Base-by-base conservation (phyloP, 2,888 invertebrate species). In the Hyles lineata region DNA sequence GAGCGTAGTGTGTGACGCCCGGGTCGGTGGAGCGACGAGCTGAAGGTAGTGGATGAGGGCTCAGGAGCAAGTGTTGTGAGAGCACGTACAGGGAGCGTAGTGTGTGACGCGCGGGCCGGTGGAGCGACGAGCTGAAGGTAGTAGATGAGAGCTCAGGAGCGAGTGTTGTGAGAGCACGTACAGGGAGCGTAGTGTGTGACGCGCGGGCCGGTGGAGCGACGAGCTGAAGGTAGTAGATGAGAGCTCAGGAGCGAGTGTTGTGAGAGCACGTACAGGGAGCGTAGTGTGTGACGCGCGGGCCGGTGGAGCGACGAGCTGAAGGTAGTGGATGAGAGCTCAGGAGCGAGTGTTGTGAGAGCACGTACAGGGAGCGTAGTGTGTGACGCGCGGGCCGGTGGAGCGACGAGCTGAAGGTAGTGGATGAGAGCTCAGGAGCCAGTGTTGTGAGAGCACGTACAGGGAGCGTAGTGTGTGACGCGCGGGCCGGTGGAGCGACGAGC, bases 211-310 rank as follows among this genome's bases (percentile, higher is more conserved):
- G 61, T 61, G 29, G 29, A 61, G 61, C 29, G 61, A 29, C 61
- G 61, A 61, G 61, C 61, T 61, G 61, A 61, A 61, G 61, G 61
- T 61, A 61, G 61, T 61, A 29, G 29, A 61, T 61, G 61, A 61
- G 29, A 61, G 61, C 61, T 61, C 61, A 50, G 50, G 50, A 67
- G 67, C 50, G 17, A 67, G 23, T 23, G 50, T 60, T 25, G 60
- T 60, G 55, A 55, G 4, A 55, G 19, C 55, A 55, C 55, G 55
- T 55, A 55, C 55, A 55, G 29, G 29, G 29, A 29, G 55, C 52
- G 52, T 25, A 60, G 60, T 60, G 25, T 60, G 59, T 60, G 59
- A 60, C 59, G 59, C 59, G 25, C 25, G 25, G 59, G 23, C 59
- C 59, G 23, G 59, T 23, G 11, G 61, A 17, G 5, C 29, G 61